phyloP scores from a whole-genome alignment of 2,888 invertebrate species.

The Elegia similella region DNA sequence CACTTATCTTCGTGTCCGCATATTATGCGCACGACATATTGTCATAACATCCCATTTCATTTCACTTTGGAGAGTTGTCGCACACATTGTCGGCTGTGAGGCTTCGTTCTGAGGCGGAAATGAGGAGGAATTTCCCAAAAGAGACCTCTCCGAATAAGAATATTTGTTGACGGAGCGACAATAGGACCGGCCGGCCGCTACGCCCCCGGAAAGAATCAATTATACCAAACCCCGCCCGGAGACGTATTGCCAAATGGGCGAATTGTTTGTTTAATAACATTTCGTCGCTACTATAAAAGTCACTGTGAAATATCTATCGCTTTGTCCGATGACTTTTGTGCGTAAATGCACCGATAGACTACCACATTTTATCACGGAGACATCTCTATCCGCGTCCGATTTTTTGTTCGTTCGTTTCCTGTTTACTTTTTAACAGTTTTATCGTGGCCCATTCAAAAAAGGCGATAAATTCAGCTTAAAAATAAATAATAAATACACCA shows the following conservation, averaged over 20 bases:
- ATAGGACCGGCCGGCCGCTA: constrained; percentile 53
- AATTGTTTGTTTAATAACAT: constrained; percentile 82
- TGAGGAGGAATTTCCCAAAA: constrained; percentile 69
- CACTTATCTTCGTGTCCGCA: constrained; percentile 47
- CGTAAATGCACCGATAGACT: constrained; percentile 63
- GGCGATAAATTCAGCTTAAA: constrained; percentile 64
- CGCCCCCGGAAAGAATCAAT: constrained; percentile 81
- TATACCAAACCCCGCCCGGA: constrained; percentile 65
- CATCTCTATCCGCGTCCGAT: constrained; percentile 63
- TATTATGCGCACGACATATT: constrained; percentile 61
- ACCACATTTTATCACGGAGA: constrained; percentile 50
- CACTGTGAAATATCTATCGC: constrained; percentile 68
- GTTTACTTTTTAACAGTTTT: constrained; percentile 63
- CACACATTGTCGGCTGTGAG: constrained; percentile 61
- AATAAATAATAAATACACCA: constrained; percentile 44
- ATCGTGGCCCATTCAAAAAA: constrained; percentile 46
- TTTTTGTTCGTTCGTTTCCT: constrained; percentile 70
- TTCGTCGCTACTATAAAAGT: constrained; percentile 68
- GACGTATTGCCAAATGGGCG: constrained; percentile 75
- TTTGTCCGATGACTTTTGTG: constrained; percentile 63
- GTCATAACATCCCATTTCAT: constrained; percentile 76
- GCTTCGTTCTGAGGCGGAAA: constrained; percentile 73
- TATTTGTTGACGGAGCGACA: constrained; percentile 68
- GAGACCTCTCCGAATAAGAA: constrained; percentile 62
- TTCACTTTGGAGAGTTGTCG: constrained; percentile 67